These are phyloP conservation scores for Mimumesa dahlbomi DNA, from an alignment of 2,888 invertebrate species.

Conservation along the genomic window DNA sequence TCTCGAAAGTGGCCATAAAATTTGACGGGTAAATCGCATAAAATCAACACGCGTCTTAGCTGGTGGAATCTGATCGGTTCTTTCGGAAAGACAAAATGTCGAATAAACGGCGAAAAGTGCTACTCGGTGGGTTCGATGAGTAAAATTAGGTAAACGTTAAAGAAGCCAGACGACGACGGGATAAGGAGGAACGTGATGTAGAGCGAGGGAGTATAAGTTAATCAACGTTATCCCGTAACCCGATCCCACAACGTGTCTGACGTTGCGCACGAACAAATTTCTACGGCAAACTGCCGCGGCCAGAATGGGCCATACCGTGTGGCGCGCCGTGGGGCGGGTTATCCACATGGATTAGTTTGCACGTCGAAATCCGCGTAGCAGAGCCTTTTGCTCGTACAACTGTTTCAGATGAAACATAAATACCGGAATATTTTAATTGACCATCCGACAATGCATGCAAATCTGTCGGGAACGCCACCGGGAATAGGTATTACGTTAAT, in stretches of 20 bases:
- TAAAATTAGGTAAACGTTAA: conserved; percentile 61
- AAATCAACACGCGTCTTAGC: background rate
- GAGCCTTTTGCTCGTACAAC: conserved; percentile 2
- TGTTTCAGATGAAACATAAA: conserved; percentile 63
- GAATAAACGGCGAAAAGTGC: background rate
- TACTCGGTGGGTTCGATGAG: conserved; percentile 43
- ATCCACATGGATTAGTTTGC: background rate
- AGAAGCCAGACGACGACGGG: conserved; percentile 11
- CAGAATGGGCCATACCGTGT: no score
- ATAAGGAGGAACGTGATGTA: conserved; percentile 2
- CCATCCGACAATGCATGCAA: conserved; percentile 67
- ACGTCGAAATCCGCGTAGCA: background rate
- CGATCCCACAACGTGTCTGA: conserved; percentile 34
- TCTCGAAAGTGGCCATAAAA: background rate
- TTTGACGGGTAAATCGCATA: conserved; percentile 3
- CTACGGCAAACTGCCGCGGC: conserved; percentile 20
- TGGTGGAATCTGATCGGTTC: background rate
- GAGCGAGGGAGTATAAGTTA: conserved; percentile 60
- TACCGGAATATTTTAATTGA: conserved; percentile 63
- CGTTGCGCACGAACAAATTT: conserved; percentile 23
- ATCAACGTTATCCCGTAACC: conserved; percentile 66
- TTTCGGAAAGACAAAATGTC: conserved; percentile 19
- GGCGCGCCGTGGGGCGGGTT: conserved; percentile 20
- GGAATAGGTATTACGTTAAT: conserved; percentile 70
- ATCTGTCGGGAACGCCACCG: conserved; percentile 60